Evolutionary conservation across 2,113 vertebrate genomes (phyloP), one percentile per base, ranked within the genome.

Genomic region (Spilogale gracilis): DNA sequence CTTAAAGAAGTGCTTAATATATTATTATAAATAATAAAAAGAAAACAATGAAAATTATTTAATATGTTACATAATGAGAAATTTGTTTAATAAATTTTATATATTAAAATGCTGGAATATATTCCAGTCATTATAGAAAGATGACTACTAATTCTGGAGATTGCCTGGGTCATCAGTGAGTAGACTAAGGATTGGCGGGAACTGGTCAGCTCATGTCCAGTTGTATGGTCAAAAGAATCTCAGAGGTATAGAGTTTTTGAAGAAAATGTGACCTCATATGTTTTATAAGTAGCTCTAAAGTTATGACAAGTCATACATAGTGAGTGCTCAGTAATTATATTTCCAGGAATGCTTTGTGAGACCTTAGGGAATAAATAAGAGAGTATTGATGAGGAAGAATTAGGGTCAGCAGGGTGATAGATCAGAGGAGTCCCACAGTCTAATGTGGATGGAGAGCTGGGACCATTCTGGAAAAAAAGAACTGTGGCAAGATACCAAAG

Each of bases 21-120:
- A 67, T n/a, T 16, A 71, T 82, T 90, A 82, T 89, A 8, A 95
- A 85, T 96, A 95, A 95, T 52, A 91, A 45, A 18, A 93, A 56
- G 10, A 79, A 82, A 88, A 87, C 25, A 54, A 73, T 65, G 1
- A 78, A 74, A 82, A 52, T 76, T 56, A 48, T 73, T 25, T 63
- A 38, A 52, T 65, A 45, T 89, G 78, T 67, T 87, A 25, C 9
- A 63, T 63, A 81, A 82, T 78, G 23, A 78, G 20, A 65, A 6
- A 27, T 27, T 67, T 43, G 14, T 79, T 79, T 73, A 92, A 90
- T 87, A 88, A 61, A 43, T 65, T 45, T n/a, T 2, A 82, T 71
- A 7, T 50, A 23, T 50, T 13, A 81, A 69, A 38, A 38, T 9
- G n/a, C 16, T 91, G 12, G 58, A 52, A 60, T 38, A 50, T 38